These are phyloP conservation scores for Zaprionus lachaisei DNA, from an alignment of 1,140 invertebrate genomes.

Conservation along the genomic window DNA sequence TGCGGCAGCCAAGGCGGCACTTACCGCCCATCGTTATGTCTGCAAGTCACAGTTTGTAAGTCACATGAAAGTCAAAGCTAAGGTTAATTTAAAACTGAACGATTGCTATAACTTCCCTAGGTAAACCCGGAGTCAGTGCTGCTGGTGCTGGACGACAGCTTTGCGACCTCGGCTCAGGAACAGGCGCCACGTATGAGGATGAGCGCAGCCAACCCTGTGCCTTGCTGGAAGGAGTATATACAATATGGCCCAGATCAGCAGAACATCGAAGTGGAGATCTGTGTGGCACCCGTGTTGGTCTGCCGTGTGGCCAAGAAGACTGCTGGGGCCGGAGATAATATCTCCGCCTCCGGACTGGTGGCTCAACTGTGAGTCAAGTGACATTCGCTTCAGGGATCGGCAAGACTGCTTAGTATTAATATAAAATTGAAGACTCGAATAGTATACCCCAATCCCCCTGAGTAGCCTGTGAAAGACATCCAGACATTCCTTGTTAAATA, in stretches of 20 bases:
- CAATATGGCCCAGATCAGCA: slow-evolving; percentile 77
- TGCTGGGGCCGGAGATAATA: slow-evolving; percentile 95
- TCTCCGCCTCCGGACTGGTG: slow-evolving; percentile 93
- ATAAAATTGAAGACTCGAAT: slow-evolving; percentile 59
- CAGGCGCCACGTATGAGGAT: slow-evolving; percentile 86
- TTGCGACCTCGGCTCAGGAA: slow-evolving; percentile 88
- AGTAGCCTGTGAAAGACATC: slow-evolving; percentile 20
- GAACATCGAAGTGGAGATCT: slow-evolving; percentile 88
- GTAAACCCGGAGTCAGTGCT: slow-evolving; percentile 89
- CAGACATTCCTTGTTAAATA: slow-evolving; percentile 52
- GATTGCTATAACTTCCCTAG: slow-evolving; percentile 68
- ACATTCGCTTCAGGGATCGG: slow-evolving; percentile 24
- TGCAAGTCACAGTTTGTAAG: slow-evolving; percentile 90
- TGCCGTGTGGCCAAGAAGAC: slow-evolving; percentile 93
- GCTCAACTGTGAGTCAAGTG: slow-evolving; percentile 87
- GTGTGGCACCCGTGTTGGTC: slow-evolving; percentile 93
- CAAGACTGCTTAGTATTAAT: slow-evolving; percentile 72
- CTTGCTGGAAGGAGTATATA: slow-evolving; percentile 92
- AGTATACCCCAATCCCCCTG: slow-evolving; percentile 18
- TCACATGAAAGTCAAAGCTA: background rate
- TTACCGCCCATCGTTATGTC: slow-evolving; percentile 94
- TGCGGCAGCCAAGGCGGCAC: slow-evolving; percentile 93
- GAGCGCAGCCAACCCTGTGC: slow-evolving; percentile 90
- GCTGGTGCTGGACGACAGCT: slow-evolving; percentile 93
- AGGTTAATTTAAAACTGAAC: background rate